Conservation (phyloP, 2,113 vertebrate genomes). For the Rhea americana region DNA sequence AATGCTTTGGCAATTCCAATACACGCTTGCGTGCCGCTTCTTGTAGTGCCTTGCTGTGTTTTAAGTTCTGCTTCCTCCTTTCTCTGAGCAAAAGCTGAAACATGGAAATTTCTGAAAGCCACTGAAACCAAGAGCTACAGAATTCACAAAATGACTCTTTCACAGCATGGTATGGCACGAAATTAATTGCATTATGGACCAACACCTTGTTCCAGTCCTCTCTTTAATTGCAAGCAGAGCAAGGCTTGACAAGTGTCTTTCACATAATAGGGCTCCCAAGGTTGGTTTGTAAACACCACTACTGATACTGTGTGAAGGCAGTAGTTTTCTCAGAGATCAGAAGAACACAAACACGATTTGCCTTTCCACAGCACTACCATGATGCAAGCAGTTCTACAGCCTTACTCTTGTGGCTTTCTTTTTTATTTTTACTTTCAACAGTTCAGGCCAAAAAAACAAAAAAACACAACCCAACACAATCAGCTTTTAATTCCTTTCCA, state of each 20-base stretch:
- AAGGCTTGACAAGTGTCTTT: background rate
- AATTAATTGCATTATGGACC: fast-evolving
- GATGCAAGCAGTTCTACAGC: fast-evolving
- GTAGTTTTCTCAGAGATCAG: fast-evolving
- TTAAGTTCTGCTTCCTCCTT: background rate
- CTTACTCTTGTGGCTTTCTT: fast-evolving
- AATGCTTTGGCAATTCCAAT: fast-evolving
- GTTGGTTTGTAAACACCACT: background rate
- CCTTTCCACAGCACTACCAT: background rate
- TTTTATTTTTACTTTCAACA: background rate
- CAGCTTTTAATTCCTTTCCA: background rate
- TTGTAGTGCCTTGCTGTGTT: background rate
- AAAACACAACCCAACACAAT: too few relatives aligned
- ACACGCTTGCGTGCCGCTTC: fast-evolving
- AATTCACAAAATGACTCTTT: fast-evolving
- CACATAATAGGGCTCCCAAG: fast-evolving
- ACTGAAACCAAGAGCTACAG: fast-evolving
- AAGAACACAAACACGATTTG: background rate
- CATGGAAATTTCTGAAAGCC: background rate
- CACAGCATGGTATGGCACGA: fast-evolving
- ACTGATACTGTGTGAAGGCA: fast-evolving
- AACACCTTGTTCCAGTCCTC: background rate
- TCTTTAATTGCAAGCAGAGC: fast-evolving
- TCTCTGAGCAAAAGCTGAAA: background rate
- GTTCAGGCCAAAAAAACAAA: background rate